These are phyloP conservation scores for Hiodon tergisus DNA, from an alignment of 2,113 vertebrate genomes.

Conservation along the genomic window DNA sequence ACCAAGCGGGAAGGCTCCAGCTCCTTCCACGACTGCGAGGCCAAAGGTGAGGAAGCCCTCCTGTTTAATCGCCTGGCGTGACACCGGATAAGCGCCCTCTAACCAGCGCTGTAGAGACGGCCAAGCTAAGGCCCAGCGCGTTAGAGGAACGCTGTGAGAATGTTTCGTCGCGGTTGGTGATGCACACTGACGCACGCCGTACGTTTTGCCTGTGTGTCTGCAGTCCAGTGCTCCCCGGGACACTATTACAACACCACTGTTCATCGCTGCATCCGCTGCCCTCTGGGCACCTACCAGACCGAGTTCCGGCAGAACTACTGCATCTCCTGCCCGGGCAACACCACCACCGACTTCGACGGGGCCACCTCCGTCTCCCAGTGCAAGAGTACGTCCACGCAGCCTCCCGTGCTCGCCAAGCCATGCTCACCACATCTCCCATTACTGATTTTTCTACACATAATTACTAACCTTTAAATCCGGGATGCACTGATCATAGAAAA, in stretches of 20 bases:
- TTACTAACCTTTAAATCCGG: too few species aligned
- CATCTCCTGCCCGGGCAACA: slow-evolving; percentile 90
- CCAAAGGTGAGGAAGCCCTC: slow-evolving; percentile 71
- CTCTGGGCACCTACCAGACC: slow-evolving; percentile 86
- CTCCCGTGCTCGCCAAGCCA: slow-evolving; percentile 1
- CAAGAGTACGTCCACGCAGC: slow-evolving; percentile 75
- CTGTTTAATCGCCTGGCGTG: not conserved
- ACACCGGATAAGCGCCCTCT: too few species aligned
- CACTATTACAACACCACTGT: slow-evolving; percentile 95
- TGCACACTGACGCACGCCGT: too few species aligned
- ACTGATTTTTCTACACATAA: not conserved
- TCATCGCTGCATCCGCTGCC: slow-evolving; percentile 91
- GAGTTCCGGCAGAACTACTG: slow-evolving; percentile 97
- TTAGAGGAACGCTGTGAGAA: not conserved
- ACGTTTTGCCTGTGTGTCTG: slow-evolving; percentile 17
- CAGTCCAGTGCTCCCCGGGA: slow-evolving; percentile 91
- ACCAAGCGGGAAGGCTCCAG: slow-evolving; percentile 85
- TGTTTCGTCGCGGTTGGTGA: slow-evolving; percentile 13
- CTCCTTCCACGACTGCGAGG: slow-evolving; percentile 94
- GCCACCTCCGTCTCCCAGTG: slow-evolving; percentile 92
- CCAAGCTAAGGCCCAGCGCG: too few species aligned
- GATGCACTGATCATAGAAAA: too few species aligned
- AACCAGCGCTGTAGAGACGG: not conserved
- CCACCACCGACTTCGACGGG: slow-evolving; percentile 92
- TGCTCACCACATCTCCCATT: not conserved